phyloP scores from a whole-genome alignment of 2,888 invertebrate species.

The Perizoma affinitatum region DNA sequence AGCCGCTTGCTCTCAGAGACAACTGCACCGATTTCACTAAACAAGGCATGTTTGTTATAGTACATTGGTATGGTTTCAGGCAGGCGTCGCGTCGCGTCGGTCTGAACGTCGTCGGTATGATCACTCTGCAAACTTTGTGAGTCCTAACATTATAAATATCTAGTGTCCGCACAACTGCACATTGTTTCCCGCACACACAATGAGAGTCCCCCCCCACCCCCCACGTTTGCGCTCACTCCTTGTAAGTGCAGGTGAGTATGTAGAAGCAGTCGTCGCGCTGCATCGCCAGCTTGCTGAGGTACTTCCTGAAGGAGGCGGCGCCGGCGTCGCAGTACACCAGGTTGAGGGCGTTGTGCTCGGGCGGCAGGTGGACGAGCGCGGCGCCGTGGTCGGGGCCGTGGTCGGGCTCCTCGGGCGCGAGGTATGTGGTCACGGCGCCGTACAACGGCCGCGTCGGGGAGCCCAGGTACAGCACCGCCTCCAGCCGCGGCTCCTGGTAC shows the following conservation, averaged over 20 bases:
- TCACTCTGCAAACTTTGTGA: not conserved
- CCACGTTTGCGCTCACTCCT: constrained; percentile 1
- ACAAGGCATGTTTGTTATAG: too few species aligned
- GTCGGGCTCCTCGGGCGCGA: constrained; percentile 66
- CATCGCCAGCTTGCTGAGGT: constrained; percentile 64
- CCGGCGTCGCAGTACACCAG: constrained; percentile 68
- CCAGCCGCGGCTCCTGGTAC: constrained; percentile 59
- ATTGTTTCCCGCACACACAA: not conserved
- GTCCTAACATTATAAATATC: not conserved
- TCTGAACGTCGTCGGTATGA: too few species aligned
- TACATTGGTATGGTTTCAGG: too few species aligned
- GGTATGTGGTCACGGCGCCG: constrained; percentile 61
- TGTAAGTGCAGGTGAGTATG: constrained; percentile 65
- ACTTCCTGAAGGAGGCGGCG: constrained; percentile 76
- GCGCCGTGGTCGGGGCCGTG: constrained; percentile 43
- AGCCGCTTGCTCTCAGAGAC: too few species aligned
- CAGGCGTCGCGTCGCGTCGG: too few species aligned
- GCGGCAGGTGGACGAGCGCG: constrained; percentile 85
- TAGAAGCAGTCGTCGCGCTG: constrained; percentile 56
- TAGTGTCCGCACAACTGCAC: not conserved
- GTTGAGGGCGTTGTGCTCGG: constrained; percentile 86
- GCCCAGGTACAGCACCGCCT: constrained; percentile 63
- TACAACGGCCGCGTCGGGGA: constrained; percentile 48
- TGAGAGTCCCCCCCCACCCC: too few species aligned
- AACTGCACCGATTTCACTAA: too few species aligned